Percentiles rank a stretch among this genome's conserved stretches.
Conservation (phyloP, 2,797 vertebrate genomes). For the Syndactyla subalaris region DNA sequence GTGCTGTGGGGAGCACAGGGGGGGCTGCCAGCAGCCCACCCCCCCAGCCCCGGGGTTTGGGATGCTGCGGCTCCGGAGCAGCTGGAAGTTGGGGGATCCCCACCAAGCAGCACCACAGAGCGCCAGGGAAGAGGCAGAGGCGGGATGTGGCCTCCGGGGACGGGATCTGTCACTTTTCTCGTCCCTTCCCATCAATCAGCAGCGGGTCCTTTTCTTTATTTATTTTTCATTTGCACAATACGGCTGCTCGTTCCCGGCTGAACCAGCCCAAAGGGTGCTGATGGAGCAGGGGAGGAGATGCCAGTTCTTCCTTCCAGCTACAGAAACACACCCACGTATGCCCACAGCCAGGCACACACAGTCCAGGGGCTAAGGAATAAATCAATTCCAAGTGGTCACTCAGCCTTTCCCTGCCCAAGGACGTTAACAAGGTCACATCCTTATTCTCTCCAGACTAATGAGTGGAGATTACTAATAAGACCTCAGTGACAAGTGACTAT, state of each 20-base stretch:
- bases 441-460: slow-evolving; percentile 44
- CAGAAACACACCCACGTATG: not conserved
- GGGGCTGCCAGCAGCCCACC: not conserved
- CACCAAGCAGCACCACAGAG: not conserved
- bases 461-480: slow-evolving; percentile 50
- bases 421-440: slow-evolving; percentile 42
- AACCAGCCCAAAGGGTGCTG: not conserved
- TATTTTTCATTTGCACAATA: not conserved
- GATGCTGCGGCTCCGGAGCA: not conserved
- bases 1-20: not conserved
- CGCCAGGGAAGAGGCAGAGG: not conserved
- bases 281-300: not conserved
- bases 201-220: accelerated
- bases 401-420: slow-evolving; percentile 1
- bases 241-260: not conserved
- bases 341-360: not conserved
- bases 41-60: not conserved
- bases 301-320: not conserved
- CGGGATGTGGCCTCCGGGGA: not conserved
- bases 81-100: not conserved
- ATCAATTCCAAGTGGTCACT: slow-evolving; percentile 7
- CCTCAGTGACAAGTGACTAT: slow-evolving; percentile 55
- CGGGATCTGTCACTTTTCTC: not conserved
- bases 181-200: slow-evolving; percentile 32
- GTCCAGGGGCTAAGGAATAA: not conserved